Evolutionary conservation across 2,888 invertebrate species (phyloP), one percentile per base, ranked within the genome.

Genomic region (Ethmia dodecea): DNA sequence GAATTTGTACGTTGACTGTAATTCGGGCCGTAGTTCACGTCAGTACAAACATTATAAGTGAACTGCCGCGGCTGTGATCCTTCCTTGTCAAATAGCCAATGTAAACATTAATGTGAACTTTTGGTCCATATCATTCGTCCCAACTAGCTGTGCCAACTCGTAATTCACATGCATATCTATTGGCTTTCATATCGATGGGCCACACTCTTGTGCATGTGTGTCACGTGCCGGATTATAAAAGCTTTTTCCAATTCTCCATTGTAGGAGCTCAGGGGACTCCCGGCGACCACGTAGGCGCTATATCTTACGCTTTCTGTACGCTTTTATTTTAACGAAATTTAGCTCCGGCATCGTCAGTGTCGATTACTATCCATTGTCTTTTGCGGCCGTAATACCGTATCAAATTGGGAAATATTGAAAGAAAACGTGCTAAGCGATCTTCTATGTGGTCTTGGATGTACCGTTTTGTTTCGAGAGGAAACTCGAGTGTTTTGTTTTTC

Each of bases 311-410:
- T 75, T 74, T 69, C 74, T 70, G 75, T 75, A 69, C 79, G 78
- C 83, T 84, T 83, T 84, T 84, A 84, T 86, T 86, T 84, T 83
- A 84, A 83, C 84, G 77, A 84, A 86, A 83, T 81, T 81, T 79
- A 75, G 74, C 78, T 71, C 26, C 26, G 5, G 11, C 26, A 26
- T 69, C 79, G 26, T 79, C 83, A 78, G 66, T 70, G 79, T 66
- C 83, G 79, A 81, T 83, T 79, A 79, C 76, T 76, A 77, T 73
- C 81, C 75, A 81, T 81, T 84, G 81, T 79, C 74, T 77, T 63
- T 58, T 65, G 61, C 59, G 62, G 54, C 60, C 55, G 64, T 68
- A 68, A 73, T 71, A 63, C 70, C 66, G 73, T 74, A 75, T 76
- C 73, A 80, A 83, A 81, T 81, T 79, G 76, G 79, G 74, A 80